A percentile compares a stretch with the other conserved stretches of the same genome.
Conservation (phyloP, 2,888 invertebrate species). For the Parasteatoda lunata region DNA sequence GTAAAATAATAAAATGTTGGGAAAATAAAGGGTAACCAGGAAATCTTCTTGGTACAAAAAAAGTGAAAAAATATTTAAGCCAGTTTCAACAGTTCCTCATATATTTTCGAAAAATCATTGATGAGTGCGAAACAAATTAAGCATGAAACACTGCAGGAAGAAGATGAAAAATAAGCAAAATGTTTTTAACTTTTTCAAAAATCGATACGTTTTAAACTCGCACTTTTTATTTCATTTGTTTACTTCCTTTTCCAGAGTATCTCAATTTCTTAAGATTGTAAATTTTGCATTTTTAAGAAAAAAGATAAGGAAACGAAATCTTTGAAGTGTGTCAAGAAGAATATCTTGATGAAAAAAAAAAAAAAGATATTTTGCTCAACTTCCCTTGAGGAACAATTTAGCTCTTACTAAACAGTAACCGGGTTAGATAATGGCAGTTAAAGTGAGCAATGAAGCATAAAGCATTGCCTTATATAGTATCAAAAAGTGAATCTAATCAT, state of each 20-base stretch:
- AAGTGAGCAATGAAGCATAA: conserved; percentile 35
- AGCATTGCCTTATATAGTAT: conserved; percentile 50
- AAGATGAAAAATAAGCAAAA: not conserved
- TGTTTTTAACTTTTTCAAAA: too few species aligned
- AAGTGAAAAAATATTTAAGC: too few species aligned
- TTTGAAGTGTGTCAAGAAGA: conserved; percentile 46
- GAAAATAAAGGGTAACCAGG: too few species aligned
- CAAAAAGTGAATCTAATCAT: conserved; percentile 23
- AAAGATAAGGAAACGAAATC: conserved; percentile 8
- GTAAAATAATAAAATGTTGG: too few species aligned
- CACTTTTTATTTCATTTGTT: not conserved
- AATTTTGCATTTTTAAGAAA: not conserved
- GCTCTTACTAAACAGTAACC: conserved; percentile 45
- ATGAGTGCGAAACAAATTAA: not conserved
- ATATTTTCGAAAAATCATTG: not conserved
- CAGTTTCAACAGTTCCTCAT: too few species aligned
- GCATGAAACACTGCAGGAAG: not conserved
- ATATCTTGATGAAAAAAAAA: conserved; percentile 31
- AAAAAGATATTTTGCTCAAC: conserved; percentile 22
- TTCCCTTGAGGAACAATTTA: conserved; percentile 48
- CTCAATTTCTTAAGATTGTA: not conserved
- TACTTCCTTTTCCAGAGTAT: not conserved
- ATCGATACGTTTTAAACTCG: not conserved
- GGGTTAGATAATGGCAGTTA: conserved; percentile 48
- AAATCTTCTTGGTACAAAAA: too few species aligned